Evolutionary conservation across 2,113 vertebrate genomes (phyloP).

Genomic region (Columba janthina): DNA sequence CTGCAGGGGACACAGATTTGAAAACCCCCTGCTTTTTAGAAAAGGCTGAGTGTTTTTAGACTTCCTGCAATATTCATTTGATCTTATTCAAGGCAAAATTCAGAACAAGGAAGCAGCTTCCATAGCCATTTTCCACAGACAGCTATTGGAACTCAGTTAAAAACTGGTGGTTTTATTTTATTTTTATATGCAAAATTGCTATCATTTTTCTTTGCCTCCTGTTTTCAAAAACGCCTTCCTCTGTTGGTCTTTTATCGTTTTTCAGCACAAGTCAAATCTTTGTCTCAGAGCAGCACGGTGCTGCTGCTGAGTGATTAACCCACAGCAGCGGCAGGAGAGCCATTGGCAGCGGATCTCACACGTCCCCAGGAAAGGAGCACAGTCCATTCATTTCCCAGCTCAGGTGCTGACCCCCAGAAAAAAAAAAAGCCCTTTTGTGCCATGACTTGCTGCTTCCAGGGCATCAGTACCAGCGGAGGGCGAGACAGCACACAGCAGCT

Average conservation of each 20-base stretch:
- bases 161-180: not conserved
- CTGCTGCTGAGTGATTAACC: not conserved
- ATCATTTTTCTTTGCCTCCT: not conserved
- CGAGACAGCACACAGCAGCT: not conserved
- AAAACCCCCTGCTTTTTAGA: not conserved
- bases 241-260: not conserved
- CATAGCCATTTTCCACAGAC: not conserved
- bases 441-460: not conserved
- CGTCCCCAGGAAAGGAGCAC: not conserved
- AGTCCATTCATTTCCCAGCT: not conserved
- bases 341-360: fast-evolving
- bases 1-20: fast-evolving
- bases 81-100: not conserved
- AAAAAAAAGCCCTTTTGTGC: not conserved
- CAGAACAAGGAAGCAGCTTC: not conserved
- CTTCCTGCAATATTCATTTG: not conserved
- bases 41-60: not conserved
- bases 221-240: not conserved
- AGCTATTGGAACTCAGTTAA: not conserved
- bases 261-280: not conserved
- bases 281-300: not conserved
- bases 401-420: not conserved
- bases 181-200: not conserved
- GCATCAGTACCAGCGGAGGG: not conserved
- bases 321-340: not conserved